Conservation (phyloP, 2,113 vertebrate genomes). For the Paracyprichromis sp. region DNA sequence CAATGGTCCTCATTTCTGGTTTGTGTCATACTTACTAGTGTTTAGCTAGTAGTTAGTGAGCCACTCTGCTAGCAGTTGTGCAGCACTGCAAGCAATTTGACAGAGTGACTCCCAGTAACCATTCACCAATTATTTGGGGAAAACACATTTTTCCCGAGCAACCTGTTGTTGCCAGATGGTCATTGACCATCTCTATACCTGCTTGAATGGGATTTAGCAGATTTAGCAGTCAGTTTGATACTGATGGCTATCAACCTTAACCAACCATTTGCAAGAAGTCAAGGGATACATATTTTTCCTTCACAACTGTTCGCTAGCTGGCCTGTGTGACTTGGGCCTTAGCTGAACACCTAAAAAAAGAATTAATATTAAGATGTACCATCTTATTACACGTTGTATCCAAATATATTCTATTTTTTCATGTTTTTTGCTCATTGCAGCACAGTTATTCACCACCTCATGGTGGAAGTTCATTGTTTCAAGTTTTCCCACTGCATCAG, state of each 20-base stretch:
- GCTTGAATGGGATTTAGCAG: neutral
- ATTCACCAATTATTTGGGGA: neutral
- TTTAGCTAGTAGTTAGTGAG: neutral
- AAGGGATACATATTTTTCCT: neutral
- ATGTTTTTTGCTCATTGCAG: neutral
- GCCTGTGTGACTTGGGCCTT: neutral
- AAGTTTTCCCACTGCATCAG: neutral
- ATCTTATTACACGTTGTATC: neutral
- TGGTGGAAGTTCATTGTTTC: neutral
- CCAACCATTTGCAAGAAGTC: neutral
- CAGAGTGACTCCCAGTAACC: neutral
- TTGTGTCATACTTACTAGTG: neutral
- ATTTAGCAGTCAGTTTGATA: neutral
- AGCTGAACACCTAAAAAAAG: neutral
- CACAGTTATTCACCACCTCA: neutral
- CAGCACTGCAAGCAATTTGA: neutral
- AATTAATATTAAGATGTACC: neutral
- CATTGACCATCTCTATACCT: neutral
- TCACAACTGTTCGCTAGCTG: neutral
- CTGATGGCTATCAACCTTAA: too few species aligned
- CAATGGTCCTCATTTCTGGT: neutral
- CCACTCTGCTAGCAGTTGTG: neutral
- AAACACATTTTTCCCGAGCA: neutral
- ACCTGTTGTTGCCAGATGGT: neutral
- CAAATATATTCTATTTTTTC: neutral